A percentile compares a stretch with the other conserved stretches of the same genome.
phyloP scores from a whole-genome alignment of 2,113 vertebrate genomes.

The Prinia subflava region DNA sequence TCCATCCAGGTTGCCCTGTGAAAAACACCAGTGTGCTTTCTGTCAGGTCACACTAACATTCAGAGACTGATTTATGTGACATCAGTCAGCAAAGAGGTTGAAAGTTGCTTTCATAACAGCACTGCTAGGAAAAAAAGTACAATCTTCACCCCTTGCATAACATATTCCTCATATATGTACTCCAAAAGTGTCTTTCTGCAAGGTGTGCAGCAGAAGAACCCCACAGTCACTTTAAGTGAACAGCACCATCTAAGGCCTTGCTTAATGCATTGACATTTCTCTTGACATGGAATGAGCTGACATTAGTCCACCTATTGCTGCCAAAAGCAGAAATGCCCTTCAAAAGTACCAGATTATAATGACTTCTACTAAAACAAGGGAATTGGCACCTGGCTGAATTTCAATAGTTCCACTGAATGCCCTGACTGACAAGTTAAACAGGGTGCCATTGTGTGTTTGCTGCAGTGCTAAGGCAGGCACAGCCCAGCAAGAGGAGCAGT shows the following conservation, averaged over 20 bases:
- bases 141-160: not conserved
- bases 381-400: not conserved
- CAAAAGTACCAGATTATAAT: not conserved
- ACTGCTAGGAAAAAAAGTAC: not conserved
- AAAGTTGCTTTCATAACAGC: not conserved
- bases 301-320: not conserved
- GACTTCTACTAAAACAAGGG: not conserved
- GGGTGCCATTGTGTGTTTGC: not conserved
- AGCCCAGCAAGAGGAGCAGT: not conserved
- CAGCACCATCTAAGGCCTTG: not conserved
- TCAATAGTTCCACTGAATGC: not conserved
- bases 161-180: not conserved
- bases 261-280: not conserved
- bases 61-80: not conserved
- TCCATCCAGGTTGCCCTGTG: not conserved
- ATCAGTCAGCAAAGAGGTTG: not conserved
- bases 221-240: not conserved
- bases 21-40: not conserved
- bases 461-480: not conserved
- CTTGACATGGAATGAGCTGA: not conserved
- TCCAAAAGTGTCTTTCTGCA: not conserved
- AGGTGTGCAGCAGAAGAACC: not conserved
- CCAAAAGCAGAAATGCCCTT: slow-evolving; percentile 1
- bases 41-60: not conserved
- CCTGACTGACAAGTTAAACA: not conserved